Base-by-base conservation (phyloP, 2,888 invertebrate genomes). In the Hirtodrosophila cameraria region DNA sequence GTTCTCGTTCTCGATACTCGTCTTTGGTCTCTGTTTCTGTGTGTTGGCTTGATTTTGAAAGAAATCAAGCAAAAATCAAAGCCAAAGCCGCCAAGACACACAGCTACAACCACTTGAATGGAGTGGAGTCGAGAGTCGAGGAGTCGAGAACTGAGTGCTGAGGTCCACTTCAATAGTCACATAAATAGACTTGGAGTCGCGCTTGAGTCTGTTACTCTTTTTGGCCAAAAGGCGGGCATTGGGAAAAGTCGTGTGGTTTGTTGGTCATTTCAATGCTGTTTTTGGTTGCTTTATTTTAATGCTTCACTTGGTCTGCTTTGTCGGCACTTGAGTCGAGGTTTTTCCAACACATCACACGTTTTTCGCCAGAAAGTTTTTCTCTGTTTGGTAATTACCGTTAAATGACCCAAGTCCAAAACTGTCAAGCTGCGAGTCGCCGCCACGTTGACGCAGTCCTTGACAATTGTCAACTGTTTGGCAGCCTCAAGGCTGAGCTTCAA, bases 41-140 rank as follows among this genome's bases (percentile, higher is more conserved):
- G 38, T 39, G 31, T 46, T 52, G 52, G 67, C 64, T 72, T 79
- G 85, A 86, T 81, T 85, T 86, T 87, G 85, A 88, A 87, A 86
- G 87, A 88, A 89, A 89, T 88, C 88, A 88, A 89, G 88, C 88
- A 88, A 87, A 88, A 88, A 88, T 88, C 88, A 88, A 88, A 88
- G 89, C 85, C 82, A 76, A 75, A 81, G 87, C 88, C 88, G 88
- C 80, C 77, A 67, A 72, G 45, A 6, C 8, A 60, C 45, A 45
- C 7, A 35, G 27, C 63, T 36, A 57, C 13, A 45, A 28, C 13
- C 43, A 64, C 42, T 53, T 48, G 39, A 57, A 48, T 31, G 50
- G 31, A 49, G 54, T 75, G 53, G 45, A 60, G 57, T 75, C 8
- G 28, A 20, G 11, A 25, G 16, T 28, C 27, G 46, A 16, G 12